phyloP scores from a whole-genome alignment of 2,113 vertebrate genomes.

The Python bivittatus region DNA sequence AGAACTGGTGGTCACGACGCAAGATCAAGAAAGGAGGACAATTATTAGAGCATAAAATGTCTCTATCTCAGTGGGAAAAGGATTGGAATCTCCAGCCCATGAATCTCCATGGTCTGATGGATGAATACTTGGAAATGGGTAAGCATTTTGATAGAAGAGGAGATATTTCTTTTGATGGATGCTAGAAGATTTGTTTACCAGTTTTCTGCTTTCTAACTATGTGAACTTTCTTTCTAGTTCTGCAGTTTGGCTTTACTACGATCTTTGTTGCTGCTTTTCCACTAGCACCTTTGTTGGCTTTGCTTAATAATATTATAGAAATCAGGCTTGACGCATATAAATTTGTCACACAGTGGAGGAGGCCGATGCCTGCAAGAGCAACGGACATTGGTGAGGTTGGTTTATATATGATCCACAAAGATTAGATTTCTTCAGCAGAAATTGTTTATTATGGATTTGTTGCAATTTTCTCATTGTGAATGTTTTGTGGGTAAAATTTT shows the following conservation, averaged over 20 bases:
- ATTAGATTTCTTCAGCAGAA: background rate
- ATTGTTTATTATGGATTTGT: background rate
- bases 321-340: slow-evolving; percentile 98
- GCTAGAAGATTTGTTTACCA: fast-evolving
- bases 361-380: slow-evolving; percentile 94
- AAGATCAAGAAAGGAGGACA: slow-evolving; percentile 90
- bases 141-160: slow-evolving; percentile 46
- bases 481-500: background rate
- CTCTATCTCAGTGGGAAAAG: slow-evolving; percentile 96
- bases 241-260: slow-evolving; percentile 98
- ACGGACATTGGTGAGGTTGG: slow-evolving; percentile 90
- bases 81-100: slow-evolving; percentile 98
- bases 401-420: fast-evolving
- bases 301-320: slow-evolving; percentile 98
- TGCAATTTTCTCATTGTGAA: background rate
- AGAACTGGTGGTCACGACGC: slow-evolving; percentile 97
- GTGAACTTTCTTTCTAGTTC: slow-evolving; percentile 75
- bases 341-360: slow-evolving; percentile 96
- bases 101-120: slow-evolving; percentile 95
- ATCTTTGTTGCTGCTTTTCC: slow-evolving; percentile 98
- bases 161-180: background rate
- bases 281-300: slow-evolving; percentile 91
- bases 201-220: slow-evolving; percentile 26
- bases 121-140: slow-evolving; percentile 99
- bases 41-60: slow-evolving; percentile 80